Percentiles rank a stretch among this genome's conserved stretches.
Conservation (phyloP, 2,888 invertebrate species). For the Tenthredo scrophulariae region DNA sequence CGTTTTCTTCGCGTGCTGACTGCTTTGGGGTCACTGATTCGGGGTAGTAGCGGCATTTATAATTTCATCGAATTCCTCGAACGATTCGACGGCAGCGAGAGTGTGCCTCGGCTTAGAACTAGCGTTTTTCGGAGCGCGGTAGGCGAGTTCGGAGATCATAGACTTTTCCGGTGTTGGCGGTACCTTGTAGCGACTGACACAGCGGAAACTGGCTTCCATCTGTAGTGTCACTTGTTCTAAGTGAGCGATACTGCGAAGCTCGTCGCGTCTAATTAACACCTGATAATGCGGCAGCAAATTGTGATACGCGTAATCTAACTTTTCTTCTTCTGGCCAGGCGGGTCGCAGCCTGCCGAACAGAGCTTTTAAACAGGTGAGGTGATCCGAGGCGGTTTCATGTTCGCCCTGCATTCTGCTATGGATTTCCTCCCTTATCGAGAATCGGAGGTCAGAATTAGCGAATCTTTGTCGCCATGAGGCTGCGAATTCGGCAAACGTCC, state of each 20-base stretch:
- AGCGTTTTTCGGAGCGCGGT: neutral
- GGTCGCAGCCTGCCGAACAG: neutral
- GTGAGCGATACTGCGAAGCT: neutral
- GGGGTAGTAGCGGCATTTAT: too few relatives aligned
- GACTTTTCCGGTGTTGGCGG: neutral
- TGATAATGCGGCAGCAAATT: conserved; percentile 10
- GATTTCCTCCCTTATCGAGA: too few relatives aligned
- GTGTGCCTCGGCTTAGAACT: neutral
- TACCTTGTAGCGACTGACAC: neutral
- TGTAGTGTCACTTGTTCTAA: neutral
- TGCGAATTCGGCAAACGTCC: neutral
- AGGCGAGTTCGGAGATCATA: neutral
- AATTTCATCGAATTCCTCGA: too few relatives aligned
- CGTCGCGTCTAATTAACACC: too few relatives aligned
- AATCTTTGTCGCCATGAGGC: neutral
- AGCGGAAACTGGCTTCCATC: neutral
- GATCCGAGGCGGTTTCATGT: too few relatives aligned
- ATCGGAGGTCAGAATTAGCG: neutral
- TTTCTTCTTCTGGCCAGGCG: neutral
- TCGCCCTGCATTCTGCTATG: too few relatives aligned
- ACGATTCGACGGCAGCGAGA: too few relatives aligned
- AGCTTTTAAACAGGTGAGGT: neutral
- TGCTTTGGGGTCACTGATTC: too few relatives aligned
- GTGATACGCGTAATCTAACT: neutral
- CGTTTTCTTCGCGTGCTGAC: too few relatives aligned